Percentiles rank a stretch among this genome's conserved stretches.
Conservation (phyloP, 2,888 invertebrate species). For the Mythimna impura region DNA sequence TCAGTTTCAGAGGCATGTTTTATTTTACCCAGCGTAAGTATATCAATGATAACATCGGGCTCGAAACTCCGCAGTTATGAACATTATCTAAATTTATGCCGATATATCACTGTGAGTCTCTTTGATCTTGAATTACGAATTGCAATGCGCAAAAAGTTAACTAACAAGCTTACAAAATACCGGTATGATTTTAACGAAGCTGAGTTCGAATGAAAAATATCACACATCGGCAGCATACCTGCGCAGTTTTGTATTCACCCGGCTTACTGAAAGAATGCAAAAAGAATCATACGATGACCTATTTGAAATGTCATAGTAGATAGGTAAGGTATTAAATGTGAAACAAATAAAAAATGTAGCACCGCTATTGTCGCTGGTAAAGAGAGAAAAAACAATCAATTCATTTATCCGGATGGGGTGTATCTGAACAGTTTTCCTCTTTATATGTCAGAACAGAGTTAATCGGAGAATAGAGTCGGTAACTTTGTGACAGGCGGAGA, state of each 20-base stretch:
- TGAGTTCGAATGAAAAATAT: slow-evolving; percentile 72
- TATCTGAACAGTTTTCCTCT: slow-evolving; percentile 50
- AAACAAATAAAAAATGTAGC: slow-evolving; percentile 40
- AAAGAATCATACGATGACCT: slow-evolving; percentile 28
- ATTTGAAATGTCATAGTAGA: slow-evolving; percentile 41
- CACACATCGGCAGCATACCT: slow-evolving; percentile 48
- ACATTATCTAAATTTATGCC: slow-evolving; percentile 73
- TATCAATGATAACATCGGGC: slow-evolving; percentile 65
- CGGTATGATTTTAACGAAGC: slow-evolving; percentile 76
- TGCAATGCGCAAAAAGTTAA: slow-evolving; percentile 75
- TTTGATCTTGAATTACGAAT: slow-evolving; percentile 73
- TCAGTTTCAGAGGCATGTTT: slow-evolving; percentile 58
- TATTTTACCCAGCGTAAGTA: slow-evolving; percentile 55
- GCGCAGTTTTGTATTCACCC: slow-evolving; percentile 48
- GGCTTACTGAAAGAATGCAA: slow-evolving; percentile 37
- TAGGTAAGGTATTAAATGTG: slow-evolving; percentile 42
- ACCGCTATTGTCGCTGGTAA: not conserved
- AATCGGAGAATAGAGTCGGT: slow-evolving; percentile 64
- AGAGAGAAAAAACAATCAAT: slow-evolving; percentile 28
- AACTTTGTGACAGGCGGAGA: slow-evolving; percentile 67
- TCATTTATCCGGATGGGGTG: slow-evolving; percentile 29
- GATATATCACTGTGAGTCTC: slow-evolving; percentile 68
- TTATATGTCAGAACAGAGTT: slow-evolving; percentile 66
- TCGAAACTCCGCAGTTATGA: slow-evolving; percentile 66
- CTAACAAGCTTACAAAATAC: slow-evolving; percentile 72